Evolutionary conservation across 2,888 invertebrate genomes (phyloP).

Genomic region (Eledona agricola): DNA sequence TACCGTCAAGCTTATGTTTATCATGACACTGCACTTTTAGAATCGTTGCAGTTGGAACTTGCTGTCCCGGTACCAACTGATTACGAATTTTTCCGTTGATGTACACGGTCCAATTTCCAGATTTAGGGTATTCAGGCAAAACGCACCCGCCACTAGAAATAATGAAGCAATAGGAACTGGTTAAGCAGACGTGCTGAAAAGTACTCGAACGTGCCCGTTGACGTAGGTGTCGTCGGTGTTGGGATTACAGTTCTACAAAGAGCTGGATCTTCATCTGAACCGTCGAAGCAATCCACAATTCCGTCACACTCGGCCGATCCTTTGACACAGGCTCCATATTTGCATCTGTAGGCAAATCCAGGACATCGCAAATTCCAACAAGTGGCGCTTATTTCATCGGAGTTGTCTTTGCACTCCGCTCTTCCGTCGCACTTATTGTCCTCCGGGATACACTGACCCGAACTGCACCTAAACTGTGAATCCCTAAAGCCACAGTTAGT

Average conservation of each 20-base stretch:
- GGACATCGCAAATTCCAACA: constrained; percentile 48
- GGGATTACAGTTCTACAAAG: constrained; percentile 20
- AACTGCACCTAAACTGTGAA: constrained; percentile 30
- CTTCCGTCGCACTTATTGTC: constrained; percentile 45
- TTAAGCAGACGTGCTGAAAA: constrained; percentile 1
- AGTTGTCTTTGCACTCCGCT: constrained; percentile 45
- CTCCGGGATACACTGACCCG: constrained; percentile 32
- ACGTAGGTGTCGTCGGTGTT: constrained; percentile 14
- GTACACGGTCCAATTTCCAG: constrained; percentile 46
- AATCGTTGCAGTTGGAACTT: too few species aligned
- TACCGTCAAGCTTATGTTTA: constrained; percentile 35
- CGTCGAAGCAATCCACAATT: constrained; percentile 63
- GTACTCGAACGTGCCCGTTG: constrained; percentile 2
- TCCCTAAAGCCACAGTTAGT: constrained; percentile 6
- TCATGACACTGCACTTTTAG: constrained; percentile 43
- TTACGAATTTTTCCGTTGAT: not conserved
- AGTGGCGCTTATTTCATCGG: constrained; percentile 41
- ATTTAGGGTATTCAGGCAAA: constrained; percentile 47
- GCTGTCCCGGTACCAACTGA: not conserved
- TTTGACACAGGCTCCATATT: constrained; percentile 54
- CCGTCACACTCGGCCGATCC: constrained; percentile 67
- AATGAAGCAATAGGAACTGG: not conserved
- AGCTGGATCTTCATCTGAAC: constrained; percentile 62
- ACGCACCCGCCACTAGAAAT: constrained; percentile 37
- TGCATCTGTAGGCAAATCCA: constrained; percentile 48